These are phyloP conservation scores for Pasiphila rectangulata DNA, from an alignment of 2,888 invertebrate species.

Conservation along the genomic window DNA sequence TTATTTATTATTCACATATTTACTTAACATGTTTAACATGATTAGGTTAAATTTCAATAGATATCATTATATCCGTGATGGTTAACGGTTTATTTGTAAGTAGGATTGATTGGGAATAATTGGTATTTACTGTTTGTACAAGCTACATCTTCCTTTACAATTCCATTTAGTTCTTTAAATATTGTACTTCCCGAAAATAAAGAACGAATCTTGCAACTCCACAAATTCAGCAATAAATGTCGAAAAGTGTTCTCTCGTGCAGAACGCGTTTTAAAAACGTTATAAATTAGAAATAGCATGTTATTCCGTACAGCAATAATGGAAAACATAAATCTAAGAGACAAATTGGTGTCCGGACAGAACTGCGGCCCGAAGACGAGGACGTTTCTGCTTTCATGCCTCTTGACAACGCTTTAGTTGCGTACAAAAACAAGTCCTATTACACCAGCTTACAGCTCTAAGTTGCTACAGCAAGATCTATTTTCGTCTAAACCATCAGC, in stretches of 20 bases:
- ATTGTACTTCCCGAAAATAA: neutral
- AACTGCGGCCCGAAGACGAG: constrained; percentile 58
- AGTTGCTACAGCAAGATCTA: constrained; percentile 30
- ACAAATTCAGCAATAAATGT: constrained; percentile 22
- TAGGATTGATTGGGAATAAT: too few relatives aligned
- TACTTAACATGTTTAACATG: too few relatives aligned
- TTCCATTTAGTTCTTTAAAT: too few relatives aligned
- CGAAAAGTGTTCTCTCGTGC: constrained; percentile 15
- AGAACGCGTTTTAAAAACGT: constrained; percentile 37
- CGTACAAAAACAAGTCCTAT: constrained; percentile 41
- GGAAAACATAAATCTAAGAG: constrained; percentile 71
- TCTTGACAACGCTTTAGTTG: constrained; percentile 62
- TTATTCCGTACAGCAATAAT: constrained; percentile 59
- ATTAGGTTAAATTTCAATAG: too few relatives aligned
- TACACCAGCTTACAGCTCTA: constrained; percentile 29
- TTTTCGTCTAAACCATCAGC: constrained; percentile 33
- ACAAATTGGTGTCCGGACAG: constrained; percentile 66
- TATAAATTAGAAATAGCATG: constrained; percentile 48
- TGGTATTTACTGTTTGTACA: too few relatives aligned
- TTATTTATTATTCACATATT: too few relatives aligned
- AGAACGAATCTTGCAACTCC: constrained; percentile 3
- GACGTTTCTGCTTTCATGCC: constrained; percentile 59
- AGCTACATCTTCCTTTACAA: too few relatives aligned
- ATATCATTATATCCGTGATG: too few relatives aligned
- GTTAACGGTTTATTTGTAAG: too few relatives aligned